Evolutionary conservation across 2,797 vertebrate species (phyloP).

Genomic region (Parotocinclus haroldoi): DNA sequence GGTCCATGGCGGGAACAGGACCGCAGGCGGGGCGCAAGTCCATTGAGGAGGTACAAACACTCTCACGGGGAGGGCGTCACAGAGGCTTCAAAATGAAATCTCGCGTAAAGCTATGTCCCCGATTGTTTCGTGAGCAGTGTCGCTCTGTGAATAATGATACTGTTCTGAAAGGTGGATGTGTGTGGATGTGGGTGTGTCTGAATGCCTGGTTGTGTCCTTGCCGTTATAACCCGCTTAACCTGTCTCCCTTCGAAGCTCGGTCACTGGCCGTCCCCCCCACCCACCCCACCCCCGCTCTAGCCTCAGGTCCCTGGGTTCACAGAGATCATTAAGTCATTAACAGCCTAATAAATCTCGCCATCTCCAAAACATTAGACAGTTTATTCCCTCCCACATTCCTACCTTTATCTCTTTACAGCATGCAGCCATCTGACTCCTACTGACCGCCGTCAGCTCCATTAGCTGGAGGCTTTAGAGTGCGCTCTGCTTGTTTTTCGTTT

Average conservation of each 20-base stretch:
- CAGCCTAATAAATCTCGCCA: constrained; percentile 15
- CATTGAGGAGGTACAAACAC: no score
- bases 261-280: no score
- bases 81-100: no score
- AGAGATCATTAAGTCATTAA: constrained; percentile 27
- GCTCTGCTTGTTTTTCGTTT: no score
- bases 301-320: constrained; percentile 8
- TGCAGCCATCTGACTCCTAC: constrained; percentile 9
- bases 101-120: no score
- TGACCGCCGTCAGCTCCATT: background rate
- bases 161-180: background rate
- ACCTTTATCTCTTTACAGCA: background rate
- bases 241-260: background rate
- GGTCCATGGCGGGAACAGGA: no score
- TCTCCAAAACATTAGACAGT: constrained; percentile 8
- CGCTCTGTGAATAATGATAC: background rate
- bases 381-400: background rate
- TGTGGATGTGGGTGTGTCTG: constrained; percentile 2
- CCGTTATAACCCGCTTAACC: background rate
- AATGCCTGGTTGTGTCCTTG: no score
- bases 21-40: no score
- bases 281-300: background rate
- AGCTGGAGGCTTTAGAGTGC: background rate
- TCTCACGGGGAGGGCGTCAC: no score
- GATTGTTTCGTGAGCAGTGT: no score